Base-by-base conservation (phyloP, 2,113 vertebrate species). In the Siniperca knerii region DNA sequence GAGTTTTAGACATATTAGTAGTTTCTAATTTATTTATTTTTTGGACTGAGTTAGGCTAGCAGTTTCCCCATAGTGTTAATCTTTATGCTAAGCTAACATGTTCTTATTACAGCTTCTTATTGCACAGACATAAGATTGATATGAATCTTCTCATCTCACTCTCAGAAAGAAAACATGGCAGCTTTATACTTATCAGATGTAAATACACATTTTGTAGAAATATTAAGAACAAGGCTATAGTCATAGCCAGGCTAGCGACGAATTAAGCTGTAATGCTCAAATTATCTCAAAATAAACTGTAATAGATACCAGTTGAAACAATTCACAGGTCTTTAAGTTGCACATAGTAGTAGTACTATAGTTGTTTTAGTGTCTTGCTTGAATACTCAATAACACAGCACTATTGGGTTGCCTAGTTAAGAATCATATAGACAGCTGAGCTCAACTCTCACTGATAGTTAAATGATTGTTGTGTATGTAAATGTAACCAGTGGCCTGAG, bases 401-500 rank as follows among this genome's bases (percentile, higher is more conserved):
- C 35, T 54, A 54, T 84, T 42, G 33, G 18, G 78, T 86, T 86
- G 25, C 55, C 10, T 4, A 1, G 66, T 73, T 55, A 12, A 48
- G 60, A 61, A 11, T 77, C 61, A 6, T 44, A 2, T 2, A 7
- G 16, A 10, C 11, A 35, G 20, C 11, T 35, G 35, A 25, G 77
- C 65, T 25, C 4, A 23, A 18, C 20, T 42, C 40, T 60, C 25
- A 48, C 29, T 29, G 44, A 15, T n/a, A 6, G 7, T 15, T 29
- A 23, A 25, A 2, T 60, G 9, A 78, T 71, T 79, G 81, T 71
- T 52, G 48, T 57, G 3, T 48, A 35, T 29, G 60, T 68, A 73
- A 66, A 55, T n/a, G 8, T 61, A 67, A 52, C 66, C 78, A 18
- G 37, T 25, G 48, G 57, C 82, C 86, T 23, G 50, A 37, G 65